Evolutionary conservation across 1,140 invertebrate genomes (phyloP).

Genomic region (Pantala flavescens): DNA sequence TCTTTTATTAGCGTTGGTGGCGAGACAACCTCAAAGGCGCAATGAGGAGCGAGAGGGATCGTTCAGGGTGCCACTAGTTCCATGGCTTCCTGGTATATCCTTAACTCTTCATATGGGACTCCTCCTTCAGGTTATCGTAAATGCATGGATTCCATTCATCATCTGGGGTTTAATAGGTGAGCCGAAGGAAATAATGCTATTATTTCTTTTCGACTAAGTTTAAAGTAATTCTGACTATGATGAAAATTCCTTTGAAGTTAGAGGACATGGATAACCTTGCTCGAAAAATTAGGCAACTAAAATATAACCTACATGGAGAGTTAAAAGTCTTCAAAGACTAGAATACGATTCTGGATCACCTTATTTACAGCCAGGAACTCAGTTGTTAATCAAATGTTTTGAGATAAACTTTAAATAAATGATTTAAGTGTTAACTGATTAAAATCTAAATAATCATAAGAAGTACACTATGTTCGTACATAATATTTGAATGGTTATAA

Average conservation of each 20-base stretch:
- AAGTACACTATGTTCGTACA: too few species aligned
- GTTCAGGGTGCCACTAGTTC: slow-evolving; percentile 10
- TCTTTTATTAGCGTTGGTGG: not conserved
- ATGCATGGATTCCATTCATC: not conserved
- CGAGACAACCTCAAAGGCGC: slow-evolving; percentile 11
- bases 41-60: not conserved
- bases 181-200: not conserved
- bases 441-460: too few species aligned
- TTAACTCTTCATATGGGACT: slow-evolving; percentile 2
- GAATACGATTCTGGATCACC: too few species aligned
- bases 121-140: slow-evolving; percentile 4
- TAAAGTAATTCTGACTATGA: not conserved
- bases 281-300: too few species aligned
- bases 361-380: too few species aligned
- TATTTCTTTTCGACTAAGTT: not conserved
- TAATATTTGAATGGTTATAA: too few species aligned
- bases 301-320: too few species aligned
- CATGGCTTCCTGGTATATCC: slow-evolving; percentile 10
- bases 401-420: too few species aligned
- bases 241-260: not conserved
- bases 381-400: too few species aligned
- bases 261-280: too few species aligned
- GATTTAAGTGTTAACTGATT: too few species aligned
- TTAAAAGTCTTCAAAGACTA: too few species aligned
- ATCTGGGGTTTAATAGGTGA: slow-evolving; percentile 1